Evolutionary conservation across 2,797 vertebrate genomes (phyloP).

Genomic region (Fistularia tabacaria): DNA sequence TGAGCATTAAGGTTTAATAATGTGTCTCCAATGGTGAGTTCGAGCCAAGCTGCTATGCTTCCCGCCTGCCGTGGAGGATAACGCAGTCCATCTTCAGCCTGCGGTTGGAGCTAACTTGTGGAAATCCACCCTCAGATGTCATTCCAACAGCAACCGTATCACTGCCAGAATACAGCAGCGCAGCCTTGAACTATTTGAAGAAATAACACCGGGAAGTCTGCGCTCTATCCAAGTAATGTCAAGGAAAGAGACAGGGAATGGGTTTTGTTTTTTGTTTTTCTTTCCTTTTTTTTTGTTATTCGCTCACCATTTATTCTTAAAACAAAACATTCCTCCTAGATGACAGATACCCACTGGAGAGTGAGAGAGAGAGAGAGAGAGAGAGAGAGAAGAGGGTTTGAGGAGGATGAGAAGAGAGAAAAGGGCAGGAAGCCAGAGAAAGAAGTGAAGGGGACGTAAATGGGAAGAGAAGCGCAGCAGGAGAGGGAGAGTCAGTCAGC

Average conservation of each 20-base stretch:
- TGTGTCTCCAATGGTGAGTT: neutral
- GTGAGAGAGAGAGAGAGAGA: neutral
- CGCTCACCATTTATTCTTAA: conserved; percentile 18
- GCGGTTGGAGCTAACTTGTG: neutral
- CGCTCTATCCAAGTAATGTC: conserved; percentile 5
- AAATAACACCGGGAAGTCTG: no score
- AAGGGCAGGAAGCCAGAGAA: conserved; percentile 1
- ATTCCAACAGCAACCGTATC: neutral
- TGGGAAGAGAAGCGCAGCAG: conserved; percentile 13
- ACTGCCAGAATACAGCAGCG: neutral
- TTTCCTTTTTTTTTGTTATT: conserved; percentile 21
- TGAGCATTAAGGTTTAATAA: no score
- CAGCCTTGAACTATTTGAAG: no score
- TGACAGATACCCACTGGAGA: conserved; percentile 28
- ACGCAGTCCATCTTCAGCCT: neutral
- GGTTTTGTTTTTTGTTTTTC: conserved; percentile 15
- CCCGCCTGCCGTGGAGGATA: no score
- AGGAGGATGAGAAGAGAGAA: neutral
- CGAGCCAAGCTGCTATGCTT: no score
- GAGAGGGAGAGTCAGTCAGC: conserved; percentile 33
- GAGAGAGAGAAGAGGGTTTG: neutral
- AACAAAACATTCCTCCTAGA: conserved; percentile 19
- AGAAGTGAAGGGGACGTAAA: conserved; percentile 9
- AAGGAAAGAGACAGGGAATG: conserved; percentile 16
- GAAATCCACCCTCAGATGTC: neutral